Base-by-base conservation (phyloP, 2,113 vertebrate species). In the Oncorhynchus masou region DNA sequence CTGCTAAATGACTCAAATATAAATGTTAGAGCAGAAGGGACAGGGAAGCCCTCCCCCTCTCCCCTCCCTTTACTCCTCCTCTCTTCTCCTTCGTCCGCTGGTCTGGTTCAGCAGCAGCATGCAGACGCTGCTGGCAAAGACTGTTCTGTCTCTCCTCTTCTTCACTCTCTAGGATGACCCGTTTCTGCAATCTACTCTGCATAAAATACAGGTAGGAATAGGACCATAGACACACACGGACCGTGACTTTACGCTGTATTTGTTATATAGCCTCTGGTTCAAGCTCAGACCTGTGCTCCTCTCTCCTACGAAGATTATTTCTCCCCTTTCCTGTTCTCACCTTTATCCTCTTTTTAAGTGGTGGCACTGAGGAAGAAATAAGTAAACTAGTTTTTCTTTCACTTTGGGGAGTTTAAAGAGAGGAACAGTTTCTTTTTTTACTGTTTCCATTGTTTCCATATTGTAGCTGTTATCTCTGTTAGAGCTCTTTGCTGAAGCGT, bases 151-250 rank as follows among this genome's bases (percentile, higher is more conserved):
- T 83, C 85, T 87, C 85, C 82, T 49, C 71, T 80, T 87, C 91
- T 68, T 69, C 70, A 29, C n/a, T 75, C 89, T 91, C 90, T 91
- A 82, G 90, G 94, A 96, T 96, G 95, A 95, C 93, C 93, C 79
- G 83, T 83, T 82, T 83, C 81, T 79, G 81, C 77, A n/a, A 79
- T 72, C 83, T 82, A 84, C 80, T 75, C 66, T 78, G 80, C 70
- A 92, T 69, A 27, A 13, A 70, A 77, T 83, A 78, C 79, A 82
- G 83, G 76, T 81, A 79, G 83, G 83, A 77, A 78, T 85, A 65
- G 68, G 71, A 73, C 68, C 67, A 45, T 95, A 45, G 39, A 45
- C 34, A 74, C 70, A 71, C 79, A 54, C 49, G 66, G 24, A 68
- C 59, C 11, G n/a, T 62, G 16, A 62, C n/a, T 22, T 22, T 62